A percentile compares a stretch with the other conserved stretches of the same genome.
Conservation (phyloP, 2,888 invertebrate species). For the Keiferia lycopersicella region DNA sequence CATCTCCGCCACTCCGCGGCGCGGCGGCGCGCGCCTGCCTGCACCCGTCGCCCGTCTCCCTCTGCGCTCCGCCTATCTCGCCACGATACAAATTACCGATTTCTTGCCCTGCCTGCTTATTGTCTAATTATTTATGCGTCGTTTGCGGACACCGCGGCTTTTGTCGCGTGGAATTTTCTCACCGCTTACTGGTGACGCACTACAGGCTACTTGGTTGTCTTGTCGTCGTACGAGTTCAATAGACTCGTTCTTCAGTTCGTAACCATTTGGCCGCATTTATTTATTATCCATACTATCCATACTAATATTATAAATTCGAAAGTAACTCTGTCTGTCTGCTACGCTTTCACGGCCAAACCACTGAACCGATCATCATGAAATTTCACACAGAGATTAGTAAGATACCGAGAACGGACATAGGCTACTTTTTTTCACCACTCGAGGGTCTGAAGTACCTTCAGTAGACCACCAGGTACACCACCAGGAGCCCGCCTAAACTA, state of each 20-base stretch:
- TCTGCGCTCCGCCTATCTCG: slow-evolving; percentile 73
- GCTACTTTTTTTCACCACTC: too few relatives aligned
- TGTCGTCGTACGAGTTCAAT: slow-evolving; percentile 70
- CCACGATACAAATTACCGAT: slow-evolving; percentile 78
- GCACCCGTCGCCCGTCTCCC: slow-evolving; percentile 72
- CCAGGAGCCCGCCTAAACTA: too few relatives aligned
- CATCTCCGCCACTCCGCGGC: slow-evolving; percentile 61
- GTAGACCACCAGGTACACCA: too few relatives aligned
- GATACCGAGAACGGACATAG: too few relatives aligned
- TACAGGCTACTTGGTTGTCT: slow-evolving; percentile 54
- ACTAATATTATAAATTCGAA: too few relatives aligned
- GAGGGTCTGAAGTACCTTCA: too few relatives aligned
- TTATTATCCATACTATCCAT: too few relatives aligned
- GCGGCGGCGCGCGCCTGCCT: slow-evolving; percentile 54
- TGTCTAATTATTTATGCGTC: slow-evolving; percentile 80
- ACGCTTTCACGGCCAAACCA: too few relatives aligned
- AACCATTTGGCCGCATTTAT: slow-evolving; percentile 32
- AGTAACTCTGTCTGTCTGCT: too few relatives aligned
- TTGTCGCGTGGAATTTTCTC: slow-evolving; percentile 71
- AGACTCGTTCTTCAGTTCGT: slow-evolving; percentile 52
- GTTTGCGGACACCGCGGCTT: slow-evolving; percentile 67
- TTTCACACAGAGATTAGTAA: too few relatives aligned
- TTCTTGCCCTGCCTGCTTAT: slow-evolving; percentile 78
- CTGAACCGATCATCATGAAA: too few relatives aligned
- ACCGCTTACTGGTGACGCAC: slow-evolving; percentile 64